These are phyloP conservation scores for Drosophila prosaltans DNA, from an alignment of 1,140 invertebrate species.

Conservation along the genomic window DNA sequence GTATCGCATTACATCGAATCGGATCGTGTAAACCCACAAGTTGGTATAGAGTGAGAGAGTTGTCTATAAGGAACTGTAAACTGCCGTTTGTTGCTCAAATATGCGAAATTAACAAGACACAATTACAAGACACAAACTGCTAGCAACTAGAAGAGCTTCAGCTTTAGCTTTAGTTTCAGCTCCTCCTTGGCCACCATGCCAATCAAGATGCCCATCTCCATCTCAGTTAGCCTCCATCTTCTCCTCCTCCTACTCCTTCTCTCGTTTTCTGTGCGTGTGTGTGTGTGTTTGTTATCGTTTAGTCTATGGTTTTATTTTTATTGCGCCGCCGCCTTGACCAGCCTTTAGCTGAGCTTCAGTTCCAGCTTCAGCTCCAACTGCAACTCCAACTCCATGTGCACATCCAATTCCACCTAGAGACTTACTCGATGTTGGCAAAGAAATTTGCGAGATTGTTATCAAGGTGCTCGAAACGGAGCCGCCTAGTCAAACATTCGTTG, in stretches of 20 bases:
- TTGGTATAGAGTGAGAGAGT: conserved; percentile 33
- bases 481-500: conserved; percentile 59
- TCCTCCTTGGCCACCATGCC: conserved; percentile 8
- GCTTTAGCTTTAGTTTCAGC: neutral
- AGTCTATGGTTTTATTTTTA: conserved; percentile 80
- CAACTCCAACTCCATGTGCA: conserved; percentile 17
- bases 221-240: neutral
- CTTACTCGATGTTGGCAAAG: conserved; percentile 38
- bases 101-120: conserved; percentile 80
- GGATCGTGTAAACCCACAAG: neutral
- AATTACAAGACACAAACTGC: conserved; percentile 71
- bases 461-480: conserved; percentile 57
- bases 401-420: neutral
- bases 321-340: conserved; percentile 54
- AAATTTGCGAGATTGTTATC: conserved; percentile 80
- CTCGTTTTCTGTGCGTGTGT: neutral
- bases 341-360: conserved; percentile 31
- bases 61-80: conserved; percentile 65
- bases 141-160: conserved; percentile 33
- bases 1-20: neutral
- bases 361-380: conserved; percentile 21
- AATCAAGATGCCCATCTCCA: neutral
- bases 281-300: conserved; percentile 63
- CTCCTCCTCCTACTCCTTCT: conserved; percentile 5
- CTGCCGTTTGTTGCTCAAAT: conserved; percentile 75